Evolutionary conservation across 92 coral and sea anemone genomes (phyloP).

Genomic region (Scolanthus callimorphus): DNA sequence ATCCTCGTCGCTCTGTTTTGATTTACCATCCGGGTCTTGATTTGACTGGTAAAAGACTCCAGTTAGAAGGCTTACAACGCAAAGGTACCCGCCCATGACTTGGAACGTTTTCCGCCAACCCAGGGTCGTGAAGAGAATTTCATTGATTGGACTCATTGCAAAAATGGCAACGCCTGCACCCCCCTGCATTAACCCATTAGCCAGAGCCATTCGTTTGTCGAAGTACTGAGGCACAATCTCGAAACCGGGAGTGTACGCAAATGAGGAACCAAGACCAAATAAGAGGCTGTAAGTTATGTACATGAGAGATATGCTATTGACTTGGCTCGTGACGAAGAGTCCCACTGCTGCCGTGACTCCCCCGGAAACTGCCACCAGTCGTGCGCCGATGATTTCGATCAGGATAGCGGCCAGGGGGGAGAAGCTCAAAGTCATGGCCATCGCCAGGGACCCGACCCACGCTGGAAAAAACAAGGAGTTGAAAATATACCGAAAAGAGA

Average conservation of each 20-base stretch:
- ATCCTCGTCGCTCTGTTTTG: too few relatives aligned
- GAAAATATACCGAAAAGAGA: background rate
- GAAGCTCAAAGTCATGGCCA: background rate
- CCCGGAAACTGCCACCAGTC: background rate
- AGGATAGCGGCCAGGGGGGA: conserved; percentile 2
- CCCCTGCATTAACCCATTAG: background rate
- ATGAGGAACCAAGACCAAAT: background rate
- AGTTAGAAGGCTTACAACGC: too few relatives aligned
- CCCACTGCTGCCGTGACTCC: conserved; percentile 4
- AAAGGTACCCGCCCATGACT: background rate
- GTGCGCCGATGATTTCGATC: conserved; percentile 1
- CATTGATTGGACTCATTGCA: background rate
- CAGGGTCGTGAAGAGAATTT: background rate
- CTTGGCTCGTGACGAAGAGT: background rate
- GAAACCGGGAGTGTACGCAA: background rate
- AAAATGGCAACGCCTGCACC: background rate
- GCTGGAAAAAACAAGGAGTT: background rate
- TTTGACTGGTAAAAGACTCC: too few relatives aligned
- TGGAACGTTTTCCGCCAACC: conserved; percentile 4
- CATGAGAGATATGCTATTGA: background rate
- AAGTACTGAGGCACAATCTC: conserved; percentile 1
- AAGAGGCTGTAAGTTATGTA: background rate
- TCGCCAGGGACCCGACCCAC: background rate
- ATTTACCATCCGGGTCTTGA: too few relatives aligned
- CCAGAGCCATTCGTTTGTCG: conserved; percentile 2